These are phyloP conservation scores for Cerastis rubricosa DNA, from an alignment of 2,888 invertebrate species.

Conservation along the genomic window DNA sequence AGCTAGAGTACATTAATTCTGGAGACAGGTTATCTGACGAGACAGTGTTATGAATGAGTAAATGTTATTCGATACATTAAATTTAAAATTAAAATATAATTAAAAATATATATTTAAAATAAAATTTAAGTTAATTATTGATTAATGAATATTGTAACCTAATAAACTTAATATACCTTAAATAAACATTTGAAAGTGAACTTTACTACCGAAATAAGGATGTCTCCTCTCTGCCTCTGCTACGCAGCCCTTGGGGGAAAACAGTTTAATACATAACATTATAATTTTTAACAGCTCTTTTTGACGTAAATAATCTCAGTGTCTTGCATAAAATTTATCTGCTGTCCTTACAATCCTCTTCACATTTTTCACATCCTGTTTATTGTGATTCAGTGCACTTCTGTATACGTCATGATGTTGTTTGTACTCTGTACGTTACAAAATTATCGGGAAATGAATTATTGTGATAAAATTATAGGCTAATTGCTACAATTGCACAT, in stretches of 20 bases:
- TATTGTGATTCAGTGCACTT: slow-evolving; percentile 26
- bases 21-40: not conserved
- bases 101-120: too few relatives aligned
- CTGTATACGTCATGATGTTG: slow-evolving; percentile 36
- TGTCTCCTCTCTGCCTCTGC: not conserved
- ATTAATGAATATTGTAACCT: too few relatives aligned
- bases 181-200: not conserved
- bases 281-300: too few relatives aligned
- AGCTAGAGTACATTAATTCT: not conserved
- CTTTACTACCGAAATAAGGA: not conserved
- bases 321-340: slow-evolving; percentile 9
- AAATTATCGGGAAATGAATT: slow-evolving; percentile 39
- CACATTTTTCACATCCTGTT: slow-evolving; percentile 57
- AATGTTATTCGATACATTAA: not conserved
- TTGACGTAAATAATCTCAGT: not conserved
- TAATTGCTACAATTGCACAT: slow-evolving; percentile 19
- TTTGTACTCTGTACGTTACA: not conserved
- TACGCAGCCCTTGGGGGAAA: not conserved
- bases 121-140: too few relatives aligned
- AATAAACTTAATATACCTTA: too few relatives aligned
- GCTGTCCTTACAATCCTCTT: slow-evolving; percentile 43
- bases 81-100: too few relatives aligned
- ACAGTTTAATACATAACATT: too few relatives aligned
- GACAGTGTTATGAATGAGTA: not conserved
- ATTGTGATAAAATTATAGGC: slow-evolving; percentile 21